A percentile compares a stretch with the other conserved stretches of the same genome.
Conservation (phyloP, 2,797 vertebrate genomes). For the Kryptopterus vitreolus region DNA sequence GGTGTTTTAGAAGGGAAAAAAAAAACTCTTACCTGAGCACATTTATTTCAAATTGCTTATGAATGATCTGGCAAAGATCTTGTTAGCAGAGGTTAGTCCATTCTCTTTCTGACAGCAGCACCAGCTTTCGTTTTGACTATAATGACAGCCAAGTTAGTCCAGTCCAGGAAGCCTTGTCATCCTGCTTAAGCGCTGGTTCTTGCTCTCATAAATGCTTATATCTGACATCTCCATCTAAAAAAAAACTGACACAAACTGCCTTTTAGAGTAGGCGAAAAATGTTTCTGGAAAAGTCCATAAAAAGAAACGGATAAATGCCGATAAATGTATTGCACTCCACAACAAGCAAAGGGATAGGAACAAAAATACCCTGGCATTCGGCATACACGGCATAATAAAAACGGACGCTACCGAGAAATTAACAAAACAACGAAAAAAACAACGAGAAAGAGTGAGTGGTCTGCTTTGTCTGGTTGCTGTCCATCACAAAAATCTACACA, state of each 20-base stretch:
- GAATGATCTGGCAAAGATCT: slow-evolving; percentile 47
- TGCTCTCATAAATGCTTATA: slow-evolving; percentile 59
- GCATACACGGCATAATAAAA: slow-evolving; percentile 1
- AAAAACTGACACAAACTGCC: slow-evolving; percentile 31
- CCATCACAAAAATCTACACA: slow-evolving; percentile 74
- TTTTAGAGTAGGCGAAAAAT: slow-evolving; percentile 50
- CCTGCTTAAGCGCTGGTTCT: slow-evolving; percentile 65
- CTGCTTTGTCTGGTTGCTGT: slow-evolving; percentile 73
- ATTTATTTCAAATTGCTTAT: slow-evolving; percentile 34
- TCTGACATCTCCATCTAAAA: slow-evolving; percentile 18
- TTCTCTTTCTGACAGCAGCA: slow-evolving; percentile 52
- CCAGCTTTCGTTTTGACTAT: slow-evolving; percentile 56
- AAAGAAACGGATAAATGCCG: slow-evolving; percentile 47
- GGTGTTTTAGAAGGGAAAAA: not conserved
- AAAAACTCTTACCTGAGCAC: slow-evolving; percentile 25
- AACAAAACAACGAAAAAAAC: slow-evolving; percentile 63
- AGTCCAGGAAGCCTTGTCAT: slow-evolving; percentile 62
- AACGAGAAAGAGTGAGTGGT: slow-evolving; percentile 62
- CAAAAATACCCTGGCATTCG: slow-evolving; percentile 5
- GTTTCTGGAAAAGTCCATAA: slow-evolving; percentile 46
- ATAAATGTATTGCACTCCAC: slow-evolving; percentile 50
- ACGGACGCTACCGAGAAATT: not conserved
- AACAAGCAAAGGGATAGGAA: slow-evolving; percentile 3
- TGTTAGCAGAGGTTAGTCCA: slow-evolving; percentile 55
- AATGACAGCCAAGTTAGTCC: slow-evolving; percentile 67